Percentiles rank a stretch among this genome's conserved stretches.
phyloP scores from a whole-genome alignment of 2,888 invertebrate species.

The Andrena flavipes region DNA sequence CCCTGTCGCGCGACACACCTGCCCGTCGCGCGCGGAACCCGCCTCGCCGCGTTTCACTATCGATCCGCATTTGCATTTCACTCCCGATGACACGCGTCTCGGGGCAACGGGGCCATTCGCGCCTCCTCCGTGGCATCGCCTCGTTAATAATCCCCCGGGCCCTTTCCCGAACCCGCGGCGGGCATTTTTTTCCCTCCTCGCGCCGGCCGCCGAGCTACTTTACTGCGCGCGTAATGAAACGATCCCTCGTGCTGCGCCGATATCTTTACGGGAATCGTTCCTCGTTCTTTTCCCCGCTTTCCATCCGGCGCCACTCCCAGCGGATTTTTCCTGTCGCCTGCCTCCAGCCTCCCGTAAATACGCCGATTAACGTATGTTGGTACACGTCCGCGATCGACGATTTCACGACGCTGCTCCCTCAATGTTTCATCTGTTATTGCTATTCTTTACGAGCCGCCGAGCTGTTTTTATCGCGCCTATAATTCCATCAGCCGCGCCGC shows the following conservation, averaged over 20 bases:
- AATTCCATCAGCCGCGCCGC: background rate
- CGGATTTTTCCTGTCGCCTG: background rate
- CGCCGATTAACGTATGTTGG: background rate
- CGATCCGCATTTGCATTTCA: slow-evolving; percentile 22
- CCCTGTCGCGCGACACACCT: background rate
- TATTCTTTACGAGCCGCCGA: slow-evolving; percentile 1
- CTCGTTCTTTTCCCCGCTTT: background rate
- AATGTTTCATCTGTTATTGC: background rate
- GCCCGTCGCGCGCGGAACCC: background rate
- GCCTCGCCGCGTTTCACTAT: slow-evolving; percentile 22
- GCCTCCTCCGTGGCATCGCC: background rate
- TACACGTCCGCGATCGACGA: background rate
- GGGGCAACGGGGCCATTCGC: background rate
- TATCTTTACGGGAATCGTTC: slow-evolving; percentile 10
- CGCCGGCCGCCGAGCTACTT: background rate
- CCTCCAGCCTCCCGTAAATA: background rate
- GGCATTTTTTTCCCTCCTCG: background rate
- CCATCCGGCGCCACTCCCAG: background rate
- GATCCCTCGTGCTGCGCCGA: slow-evolving; percentile 4
- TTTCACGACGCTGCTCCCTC: background rate
- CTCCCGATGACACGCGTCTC: background rate
- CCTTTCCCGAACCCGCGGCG: background rate
- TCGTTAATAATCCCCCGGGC: background rate
- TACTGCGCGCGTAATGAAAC: slow-evolving; percentile 3
- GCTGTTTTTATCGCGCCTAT: background rate